Conservation (phyloP, 2,888 invertebrate species). For the Galerucella calmariensis region DNA sequence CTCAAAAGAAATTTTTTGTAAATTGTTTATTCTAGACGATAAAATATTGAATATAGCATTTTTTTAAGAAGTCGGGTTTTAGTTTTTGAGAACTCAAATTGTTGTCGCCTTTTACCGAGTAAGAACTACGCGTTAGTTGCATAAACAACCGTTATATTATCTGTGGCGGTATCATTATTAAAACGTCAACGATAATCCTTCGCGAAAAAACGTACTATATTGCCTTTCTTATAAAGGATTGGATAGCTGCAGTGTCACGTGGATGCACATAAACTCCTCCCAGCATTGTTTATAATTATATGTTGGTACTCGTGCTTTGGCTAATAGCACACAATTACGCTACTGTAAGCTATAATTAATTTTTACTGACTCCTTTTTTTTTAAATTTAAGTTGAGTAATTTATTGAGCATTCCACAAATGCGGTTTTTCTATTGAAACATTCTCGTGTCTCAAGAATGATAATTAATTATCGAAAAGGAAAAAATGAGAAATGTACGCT, state of each 20-base stretch:
- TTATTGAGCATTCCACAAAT: slow-evolving; percentile 46
- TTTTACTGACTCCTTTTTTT: slow-evolving; percentile 49
- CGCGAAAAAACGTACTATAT: neutral
- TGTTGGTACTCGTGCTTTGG: slow-evolving; percentile 56
- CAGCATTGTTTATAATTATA: slow-evolving; percentile 63
- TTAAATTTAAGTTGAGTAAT: slow-evolving; percentile 39
- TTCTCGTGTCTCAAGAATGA: slow-evolving; percentile 6
- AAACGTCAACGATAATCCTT: no score
- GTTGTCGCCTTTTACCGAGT: no score
- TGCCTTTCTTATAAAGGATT: slow-evolving; percentile 25
- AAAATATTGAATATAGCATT: no score
- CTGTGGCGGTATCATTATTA: no score
- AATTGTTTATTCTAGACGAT: no score
- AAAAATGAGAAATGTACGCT: slow-evolving; percentile 10
- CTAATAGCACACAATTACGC: slow-evolving; percentile 62
- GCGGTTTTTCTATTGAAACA: slow-evolving; percentile 23
- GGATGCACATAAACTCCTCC: slow-evolving; percentile 53
- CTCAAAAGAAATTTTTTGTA: no score
- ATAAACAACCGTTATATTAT: no score
- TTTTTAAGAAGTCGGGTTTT: no score
- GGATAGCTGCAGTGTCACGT: slow-evolving; percentile 39
- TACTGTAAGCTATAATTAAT: slow-evolving; percentile 61
- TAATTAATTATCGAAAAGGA: slow-evolving; percentile 7
- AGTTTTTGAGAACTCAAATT: no score
- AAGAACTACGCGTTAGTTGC: no score